Percentiles rank a stretch among this genome's conserved stretches.
These are phyloP conservation scores for Lasiommata megera DNA, from an alignment of 2,888 invertebrate species.

Conservation along the genomic window DNA sequence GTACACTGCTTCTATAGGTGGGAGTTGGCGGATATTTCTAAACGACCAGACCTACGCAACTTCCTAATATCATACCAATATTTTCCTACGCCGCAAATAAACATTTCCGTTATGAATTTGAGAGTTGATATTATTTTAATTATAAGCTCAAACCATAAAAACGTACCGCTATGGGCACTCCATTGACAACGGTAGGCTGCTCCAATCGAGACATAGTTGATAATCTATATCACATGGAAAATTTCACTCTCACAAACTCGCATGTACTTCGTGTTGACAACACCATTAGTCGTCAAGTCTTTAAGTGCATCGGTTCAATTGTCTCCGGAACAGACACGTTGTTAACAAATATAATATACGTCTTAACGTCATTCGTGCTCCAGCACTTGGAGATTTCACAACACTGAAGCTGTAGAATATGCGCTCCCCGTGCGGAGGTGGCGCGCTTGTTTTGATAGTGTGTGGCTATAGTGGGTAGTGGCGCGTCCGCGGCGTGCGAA, in stretches of 20 bases:
- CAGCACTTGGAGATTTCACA: neutral
- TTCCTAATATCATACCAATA: too few species aligned
- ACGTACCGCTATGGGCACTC: neutral
- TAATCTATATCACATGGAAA: constrained; percentile 1
- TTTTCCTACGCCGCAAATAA: neutral
- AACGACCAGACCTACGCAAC: too few species aligned
- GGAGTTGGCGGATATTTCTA: too few species aligned
- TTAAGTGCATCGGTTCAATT: neutral
- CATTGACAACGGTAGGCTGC: neutral
- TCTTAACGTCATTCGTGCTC: neutral
- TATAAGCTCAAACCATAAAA: neutral
- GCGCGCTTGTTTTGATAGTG: neutral
- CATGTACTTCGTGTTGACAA: neutral
- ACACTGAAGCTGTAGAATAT: neutral
- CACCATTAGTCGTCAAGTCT: neutral
- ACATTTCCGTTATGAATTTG: neutral
- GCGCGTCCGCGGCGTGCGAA: constrained; percentile 14
- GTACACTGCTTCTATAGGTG: too few species aligned
- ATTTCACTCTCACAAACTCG: constrained; percentile 1
- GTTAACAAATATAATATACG: neutral
- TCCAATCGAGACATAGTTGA: constrained; percentile 21
- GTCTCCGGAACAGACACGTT: neutral
- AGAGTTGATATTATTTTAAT: neutral
- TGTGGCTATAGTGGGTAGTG: neutral
- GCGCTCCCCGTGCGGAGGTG: neutral